Base-by-base conservation (phyloP, 2,113 vertebrate species). In the Leptobrachium leishanense region DNA sequence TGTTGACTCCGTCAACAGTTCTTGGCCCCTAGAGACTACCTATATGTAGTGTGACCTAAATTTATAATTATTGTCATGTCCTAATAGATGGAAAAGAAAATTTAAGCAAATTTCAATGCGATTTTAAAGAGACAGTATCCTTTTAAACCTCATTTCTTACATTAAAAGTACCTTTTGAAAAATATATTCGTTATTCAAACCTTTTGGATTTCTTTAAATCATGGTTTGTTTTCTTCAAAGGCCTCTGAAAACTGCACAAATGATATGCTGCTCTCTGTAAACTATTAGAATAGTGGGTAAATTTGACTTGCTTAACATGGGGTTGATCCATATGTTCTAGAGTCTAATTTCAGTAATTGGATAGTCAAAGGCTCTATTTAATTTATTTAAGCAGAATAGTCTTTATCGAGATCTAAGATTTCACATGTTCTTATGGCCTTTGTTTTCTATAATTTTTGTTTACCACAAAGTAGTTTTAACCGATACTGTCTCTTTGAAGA, bases 401-500 rank as follows among this genome's bases (percentile, higher is more conserved):
- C 88, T 92, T 90, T 86, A 81, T 90, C 87, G 90, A 5, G 0
- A 92, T 54, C 89, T 90, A 85, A 83, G 85, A 88, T 86, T 86
- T 89, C 90, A 90, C 74, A 86, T 90, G 89, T 92, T 87, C 89
- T 90, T 89, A 92, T 91, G 85, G 88, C 90, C 90, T 93, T 90
- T 87, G 86, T 64, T 64, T 64, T 8, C 39, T 64, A 31, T 39
- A 75, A 64, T 8, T 8, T 69, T 15, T 41, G 44, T 79, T 79
- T 74, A 74, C 71, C 59, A 63, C 77, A 59, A 57, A 54, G 43
- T 68, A 59, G 13, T 68, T 81, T 80, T 62, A 90, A 85, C 91
- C 92, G 92, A 95, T 96, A 95, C 96, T 96, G 95, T 98, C 95
- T 96, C 96, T 97, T 95, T 97, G 94, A 96, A 97, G 90, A 88